Base-by-base conservation (phyloP, 2,113 vertebrate genomes). In the Perca flavescens region DNA sequence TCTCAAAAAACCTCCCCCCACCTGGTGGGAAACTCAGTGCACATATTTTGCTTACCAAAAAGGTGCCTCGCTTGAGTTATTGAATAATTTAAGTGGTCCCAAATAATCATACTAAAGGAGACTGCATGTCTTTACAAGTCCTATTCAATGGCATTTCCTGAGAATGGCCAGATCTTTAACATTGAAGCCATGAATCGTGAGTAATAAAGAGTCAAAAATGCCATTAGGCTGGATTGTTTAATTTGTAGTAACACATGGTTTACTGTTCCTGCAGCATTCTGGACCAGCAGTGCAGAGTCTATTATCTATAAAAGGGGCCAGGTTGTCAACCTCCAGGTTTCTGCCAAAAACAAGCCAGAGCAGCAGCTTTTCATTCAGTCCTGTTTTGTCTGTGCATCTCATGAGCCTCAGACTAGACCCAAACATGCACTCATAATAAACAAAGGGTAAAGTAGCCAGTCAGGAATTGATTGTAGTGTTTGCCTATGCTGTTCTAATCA, bases 321-420 rank as follows among this genome's bases (percentile, higher is more conserved):
- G 13, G 7, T 14, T 0, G 28, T 95, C n/a, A 73, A 89, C 66
- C 15, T 95, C 7, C 87, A 94, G 77, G 83, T 93, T 53, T 91
- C 83, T 58, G 80, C 88, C 3, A 54, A 67, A 50, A 28, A 58
- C 52, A 58, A 25, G 6, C 76, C 40, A 21, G 62, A 74, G 25
- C 78, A 94, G 57, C 83, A 90, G 65, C 89, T 89, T 14, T 95
- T 89, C 54, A 77, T 94, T 25, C 93, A 88, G 56, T 91, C 93
- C 66, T 95, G 95, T 77, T 93, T 84, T 63, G 73, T 87, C 8
- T 92, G 93, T 0, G 34, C 77, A 0, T 94, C 86, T 47, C 76
- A 88, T 14, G 79, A 93, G 21, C 82, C 83, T 53, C 49, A 46
- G 10, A 68, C 80, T 28, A 84, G 81, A 79, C 87, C 81, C 1